Evolutionary conservation across 2,797 vertebrate species (phyloP).

Genomic region (Benthosema pterotum): DNA sequence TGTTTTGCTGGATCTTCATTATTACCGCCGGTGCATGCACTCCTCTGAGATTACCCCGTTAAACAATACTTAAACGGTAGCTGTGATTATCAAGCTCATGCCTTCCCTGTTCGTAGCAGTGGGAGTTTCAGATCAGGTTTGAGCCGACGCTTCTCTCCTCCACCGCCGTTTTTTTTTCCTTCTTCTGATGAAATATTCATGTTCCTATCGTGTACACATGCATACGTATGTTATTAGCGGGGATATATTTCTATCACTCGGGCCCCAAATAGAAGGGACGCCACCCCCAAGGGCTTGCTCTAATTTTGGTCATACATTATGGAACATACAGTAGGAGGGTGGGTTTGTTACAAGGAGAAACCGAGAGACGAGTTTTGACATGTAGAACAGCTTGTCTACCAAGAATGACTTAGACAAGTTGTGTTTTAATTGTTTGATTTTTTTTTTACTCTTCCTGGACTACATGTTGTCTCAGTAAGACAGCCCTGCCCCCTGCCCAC

Average conservation of each 20-base stretch:
- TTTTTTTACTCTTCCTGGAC: too few relatives aligned
- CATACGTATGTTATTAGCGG: too few relatives aligned
- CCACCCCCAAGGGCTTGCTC: conserved; percentile 61
- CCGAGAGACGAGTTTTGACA: too few relatives aligned
- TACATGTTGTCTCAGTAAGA: too few relatives aligned
- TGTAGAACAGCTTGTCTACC: too few relatives aligned
- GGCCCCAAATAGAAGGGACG: conserved; percentile 59
- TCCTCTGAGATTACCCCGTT: conserved; percentile 20
- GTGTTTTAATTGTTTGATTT: too few relatives aligned
- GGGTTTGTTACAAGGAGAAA: neutral
- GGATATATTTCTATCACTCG: conserved; percentile 60
- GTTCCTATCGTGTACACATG: conserved; percentile 35
- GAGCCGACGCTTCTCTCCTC: too few relatives aligned
- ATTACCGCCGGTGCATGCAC: conserved; percentile 25
- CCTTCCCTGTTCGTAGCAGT: too few relatives aligned
- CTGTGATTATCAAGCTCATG: conserved; percentile 6
- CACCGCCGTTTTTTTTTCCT: too few relatives aligned
- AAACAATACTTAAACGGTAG: conserved; percentile 24
- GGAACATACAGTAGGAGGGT: conserved; percentile 17
- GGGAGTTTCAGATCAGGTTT: conserved; percentile 6
- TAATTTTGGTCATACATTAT: conserved; percentile 50
- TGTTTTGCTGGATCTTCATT: neutral
- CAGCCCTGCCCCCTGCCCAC: too few relatives aligned
- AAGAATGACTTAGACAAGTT: too few relatives aligned
- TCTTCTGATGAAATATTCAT: conserved; percentile 61